Conservation (phyloP, 2,113 vertebrate species). For the Apodemus speciosus region DNA sequence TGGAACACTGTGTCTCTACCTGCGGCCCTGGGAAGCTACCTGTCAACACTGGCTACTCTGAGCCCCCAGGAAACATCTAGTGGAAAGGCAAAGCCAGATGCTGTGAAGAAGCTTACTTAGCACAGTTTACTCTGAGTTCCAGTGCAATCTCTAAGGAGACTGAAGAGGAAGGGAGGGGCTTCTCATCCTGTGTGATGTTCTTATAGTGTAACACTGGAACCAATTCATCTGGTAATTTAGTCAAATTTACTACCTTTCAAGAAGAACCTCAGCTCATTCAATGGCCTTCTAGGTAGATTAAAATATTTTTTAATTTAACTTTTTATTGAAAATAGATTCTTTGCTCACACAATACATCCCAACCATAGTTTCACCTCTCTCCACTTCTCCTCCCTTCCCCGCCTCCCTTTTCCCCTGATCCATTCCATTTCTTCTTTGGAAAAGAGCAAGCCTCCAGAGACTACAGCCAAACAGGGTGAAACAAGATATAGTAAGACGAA, state of each 20-base stretch:
- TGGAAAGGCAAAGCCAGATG: background rate
- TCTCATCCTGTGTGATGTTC: background rate
- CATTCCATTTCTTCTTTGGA: background rate
- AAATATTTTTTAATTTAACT: background rate
- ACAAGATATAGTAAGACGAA: background rate
- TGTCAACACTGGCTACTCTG: background rate
- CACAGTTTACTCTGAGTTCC: background rate
- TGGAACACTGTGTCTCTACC: background rate
- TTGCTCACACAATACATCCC: background rate
- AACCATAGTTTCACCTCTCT: background rate
- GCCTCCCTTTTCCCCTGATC: background rate
- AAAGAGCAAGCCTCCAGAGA: background rate
- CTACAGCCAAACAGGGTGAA: background rate
- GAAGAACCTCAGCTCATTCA: background rate
- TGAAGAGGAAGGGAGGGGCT: background rate
- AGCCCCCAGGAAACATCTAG: background rate
- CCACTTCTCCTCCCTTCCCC: background rate
- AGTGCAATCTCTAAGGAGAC: background rate
- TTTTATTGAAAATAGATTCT: background rate
- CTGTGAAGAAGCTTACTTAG: background rate
- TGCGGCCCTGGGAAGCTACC: background rate
- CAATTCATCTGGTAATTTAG: background rate
- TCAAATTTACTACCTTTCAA: constrained; percentile 39
- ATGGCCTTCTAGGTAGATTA: background rate
- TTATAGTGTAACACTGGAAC: background rate